Base-by-base conservation (phyloP, 2,888 invertebrate genomes). In the Ectemnius cavifrons region DNA sequence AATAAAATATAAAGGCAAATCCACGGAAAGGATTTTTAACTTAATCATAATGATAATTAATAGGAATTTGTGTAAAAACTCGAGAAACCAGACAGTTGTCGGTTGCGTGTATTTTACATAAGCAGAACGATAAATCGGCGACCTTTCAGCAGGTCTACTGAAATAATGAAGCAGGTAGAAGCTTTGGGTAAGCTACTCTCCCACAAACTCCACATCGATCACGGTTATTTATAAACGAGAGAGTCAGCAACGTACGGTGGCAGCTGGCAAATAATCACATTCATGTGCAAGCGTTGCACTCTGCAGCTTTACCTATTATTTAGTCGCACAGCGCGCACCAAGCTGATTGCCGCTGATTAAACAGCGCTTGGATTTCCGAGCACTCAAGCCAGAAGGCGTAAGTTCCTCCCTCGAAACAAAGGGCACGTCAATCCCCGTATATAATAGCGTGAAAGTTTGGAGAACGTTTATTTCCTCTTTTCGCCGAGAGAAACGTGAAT, bases 171-270 rank as follows among this genome's bases (percentile, higher is more conserved):
- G 4, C 16, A 2, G 52, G 1, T 5, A 14, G 52, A 14, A 52
- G 16, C 52, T 16, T 16, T 4, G n/a, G 52, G 2, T 14, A 63
- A 73, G 37, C 58, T 49, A 68, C 49, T 57, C 28, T n/a, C 13
- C 49, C 37, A 8, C 37, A 37, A 37, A 11, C 37, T 37, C 8
- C 60, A 45, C 63, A 74, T 79, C 61, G 68, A 80, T 72, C 74
- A 59, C 16, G 67, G 80, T 77, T 77, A 77, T 77, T 77, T 80
- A 77, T 72, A 69, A 79, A 77, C 64, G 47, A 20, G 45, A 28
- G 52, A 60, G 45, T 47, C 60, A 62, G 56, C 65, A 64, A 67
- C 23, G 27, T 37, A 37, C 37, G 37, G 11, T 37, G 27, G 56
- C 18, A 60, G 46, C 59, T 64, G 69, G 49, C 63, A 49, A 76